phyloP scores from a whole-genome alignment of 2,888 invertebrate species.

The Pseudococcus longispinus region DNA sequence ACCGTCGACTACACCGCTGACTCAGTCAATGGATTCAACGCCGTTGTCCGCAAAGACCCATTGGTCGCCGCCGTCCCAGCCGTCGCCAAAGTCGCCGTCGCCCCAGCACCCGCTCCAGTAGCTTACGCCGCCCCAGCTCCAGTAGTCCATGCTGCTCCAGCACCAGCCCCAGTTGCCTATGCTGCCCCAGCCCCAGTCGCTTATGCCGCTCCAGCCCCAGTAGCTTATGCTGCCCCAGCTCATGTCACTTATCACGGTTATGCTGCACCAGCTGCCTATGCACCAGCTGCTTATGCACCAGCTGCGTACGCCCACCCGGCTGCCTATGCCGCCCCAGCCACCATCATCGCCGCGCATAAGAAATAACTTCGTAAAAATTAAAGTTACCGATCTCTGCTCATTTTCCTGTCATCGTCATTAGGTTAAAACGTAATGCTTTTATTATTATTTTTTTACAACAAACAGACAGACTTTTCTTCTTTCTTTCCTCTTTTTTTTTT shows the following conservation, averaged over 20 bases:
- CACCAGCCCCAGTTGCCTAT: slow-evolving; percentile 5
- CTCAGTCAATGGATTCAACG: slow-evolving; percentile 61
- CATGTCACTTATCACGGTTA: not conserved
- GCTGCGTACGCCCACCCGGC: not conserved
- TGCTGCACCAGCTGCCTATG: slow-evolving; percentile 14
- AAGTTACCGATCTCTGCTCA: slow-evolving; percentile 56
- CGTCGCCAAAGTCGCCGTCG: slow-evolving; percentile 2
- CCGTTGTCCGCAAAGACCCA: slow-evolving; percentile 60
- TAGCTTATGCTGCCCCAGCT: slow-evolving; percentile 32
- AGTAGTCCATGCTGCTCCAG: not conserved
- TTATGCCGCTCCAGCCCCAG: slow-evolving; percentile 43
- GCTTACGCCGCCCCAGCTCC: slow-evolving; percentile 46
- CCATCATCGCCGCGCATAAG: slow-evolving; percentile 17
- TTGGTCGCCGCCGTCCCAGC: slow-evolving; percentile 53
- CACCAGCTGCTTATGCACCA: not conserved
- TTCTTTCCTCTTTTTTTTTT: not conserved
- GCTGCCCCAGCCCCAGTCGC: slow-evolving; percentile 18
- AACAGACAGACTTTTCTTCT: slow-evolving; percentile 6
- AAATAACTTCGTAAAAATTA: not conserved
- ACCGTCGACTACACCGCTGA: slow-evolving; percentile 61
- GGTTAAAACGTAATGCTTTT: slow-evolving; percentile 30
- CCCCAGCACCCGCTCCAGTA: slow-evolving; percentile 38
- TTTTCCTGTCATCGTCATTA: slow-evolving; percentile 44
- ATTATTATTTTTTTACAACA: not conserved
- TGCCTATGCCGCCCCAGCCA: slow-evolving; percentile 42